Conservation (phyloP, 2,113 vertebrate species). For the Esox niger region DNA sequence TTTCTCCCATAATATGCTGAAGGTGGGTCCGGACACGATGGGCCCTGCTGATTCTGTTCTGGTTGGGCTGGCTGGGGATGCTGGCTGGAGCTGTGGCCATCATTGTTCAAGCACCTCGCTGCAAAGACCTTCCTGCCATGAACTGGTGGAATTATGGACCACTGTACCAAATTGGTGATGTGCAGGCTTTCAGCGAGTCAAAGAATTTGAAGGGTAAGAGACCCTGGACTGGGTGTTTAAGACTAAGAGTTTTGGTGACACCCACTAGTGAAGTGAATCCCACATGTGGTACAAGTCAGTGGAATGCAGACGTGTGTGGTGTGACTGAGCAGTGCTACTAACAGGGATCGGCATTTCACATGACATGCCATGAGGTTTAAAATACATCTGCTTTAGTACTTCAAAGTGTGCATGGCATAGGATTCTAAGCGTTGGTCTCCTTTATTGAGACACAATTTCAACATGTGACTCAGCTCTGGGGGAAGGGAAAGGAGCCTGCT, state of each 20-base stretch:
- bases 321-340: background rate
- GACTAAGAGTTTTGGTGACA: background rate
- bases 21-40: slow-evolving; percentile 84
- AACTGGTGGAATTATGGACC: slow-evolving; percentile 82
- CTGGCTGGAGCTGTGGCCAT: slow-evolving; percentile 79
- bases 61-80: slow-evolving; percentile 89
- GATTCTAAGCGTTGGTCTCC: background rate
- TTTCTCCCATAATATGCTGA: background rate
- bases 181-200: slow-evolving; percentile 65
- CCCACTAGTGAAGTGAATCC: background rate
- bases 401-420: background rate
- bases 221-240: background rate
- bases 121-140: slow-evolving; percentile 73
- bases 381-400: background rate
- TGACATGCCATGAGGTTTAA: background rate
- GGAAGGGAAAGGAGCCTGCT: background rate
- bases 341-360: background rate
- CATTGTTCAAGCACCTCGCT: slow-evolving; percentile 83
- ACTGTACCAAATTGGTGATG: slow-evolving; percentile 74
- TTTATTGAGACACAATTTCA: background rate
- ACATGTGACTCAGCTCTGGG: background rate
- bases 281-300: background rate
- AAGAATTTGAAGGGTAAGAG: slow-evolving; percentile 66
- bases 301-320: background rate
- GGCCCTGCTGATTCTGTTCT: slow-evolving; percentile 83